phyloP scores from a whole-genome alignment of 92 coral and sea anemone species.

The Zoanthus sansibaricus region DNA sequence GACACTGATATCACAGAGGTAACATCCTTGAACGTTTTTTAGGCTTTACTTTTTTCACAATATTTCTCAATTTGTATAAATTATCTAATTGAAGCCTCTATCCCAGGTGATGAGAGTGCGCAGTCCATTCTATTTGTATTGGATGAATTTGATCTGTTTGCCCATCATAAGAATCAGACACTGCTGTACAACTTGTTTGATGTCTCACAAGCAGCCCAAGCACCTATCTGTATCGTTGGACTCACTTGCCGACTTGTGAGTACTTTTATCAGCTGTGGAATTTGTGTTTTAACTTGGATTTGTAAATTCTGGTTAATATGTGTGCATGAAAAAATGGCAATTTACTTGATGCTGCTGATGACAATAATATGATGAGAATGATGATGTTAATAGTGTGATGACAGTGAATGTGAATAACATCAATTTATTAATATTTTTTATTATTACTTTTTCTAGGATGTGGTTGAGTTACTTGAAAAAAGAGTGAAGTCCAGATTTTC shows the following conservation, averaged over 20 bases:
- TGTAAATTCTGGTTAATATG: background rate
- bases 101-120: slow-evolving; percentile 87
- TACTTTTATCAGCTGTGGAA: background rate
- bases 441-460: slow-evolving; percentile 82
- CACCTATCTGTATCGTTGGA: slow-evolving; percentile 95
- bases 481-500: slow-evolving; percentile 98
- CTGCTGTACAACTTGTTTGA: slow-evolving; percentile 95
- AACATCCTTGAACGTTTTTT: no score
- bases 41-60: no score
- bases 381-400: background rate
- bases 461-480: slow-evolving; percentile 94
- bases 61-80: no score
- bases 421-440: background rate
- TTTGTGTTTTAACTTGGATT: background rate
- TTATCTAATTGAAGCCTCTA: background rate
- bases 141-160: slow-evolving; percentile 97
- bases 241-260: slow-evolving; percentile 96
- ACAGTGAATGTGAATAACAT: background rate
- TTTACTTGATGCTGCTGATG: no score
- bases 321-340: no score
- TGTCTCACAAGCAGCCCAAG: slow-evolving; percentile 97
- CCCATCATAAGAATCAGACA: slow-evolving; percentile 96
- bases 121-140: slow-evolving; percentile 90
- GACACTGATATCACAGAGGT: no score
- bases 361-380: no score